phyloP scores from a whole-genome alignment of 1,140 invertebrate genomes.

The Papilio machaon region DNA sequence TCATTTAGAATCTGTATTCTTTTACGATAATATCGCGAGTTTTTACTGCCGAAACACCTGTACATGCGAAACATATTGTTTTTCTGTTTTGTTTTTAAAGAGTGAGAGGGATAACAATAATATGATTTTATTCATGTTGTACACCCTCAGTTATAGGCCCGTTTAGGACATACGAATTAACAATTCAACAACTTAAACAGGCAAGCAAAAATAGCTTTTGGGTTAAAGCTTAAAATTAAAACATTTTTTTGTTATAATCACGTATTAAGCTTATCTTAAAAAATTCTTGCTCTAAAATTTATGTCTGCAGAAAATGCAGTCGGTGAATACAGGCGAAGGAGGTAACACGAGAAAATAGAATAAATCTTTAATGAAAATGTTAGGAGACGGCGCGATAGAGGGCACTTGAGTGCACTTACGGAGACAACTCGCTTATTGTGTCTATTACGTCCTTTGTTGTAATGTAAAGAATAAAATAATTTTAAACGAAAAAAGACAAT shows the following conservation, averaged over 20 bases:
- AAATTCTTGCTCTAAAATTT: neutral
- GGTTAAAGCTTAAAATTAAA: neutral
- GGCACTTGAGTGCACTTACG: slow-evolving; percentile 13
- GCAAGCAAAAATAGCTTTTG: neutral
- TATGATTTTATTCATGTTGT: too few relatives aligned
- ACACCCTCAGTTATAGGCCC: too few relatives aligned
- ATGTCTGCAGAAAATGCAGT: neutral
- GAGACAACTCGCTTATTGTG: slow-evolving; percentile 15
- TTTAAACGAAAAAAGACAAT: neutral
- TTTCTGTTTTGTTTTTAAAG: too few relatives aligned
- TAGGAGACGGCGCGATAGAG: slow-evolving; percentile 14
- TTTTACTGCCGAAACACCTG: too few relatives aligned
- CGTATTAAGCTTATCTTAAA: neutral
- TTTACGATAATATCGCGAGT: too few relatives aligned
- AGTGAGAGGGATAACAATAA: too few relatives aligned
- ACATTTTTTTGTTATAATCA: neutral
- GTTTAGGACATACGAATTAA: too few relatives aligned
- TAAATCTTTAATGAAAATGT: slow-evolving; percentile 24
- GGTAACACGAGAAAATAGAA: slow-evolving; percentile 3
- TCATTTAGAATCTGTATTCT: too few relatives aligned
- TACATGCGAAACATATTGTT: too few relatives aligned
- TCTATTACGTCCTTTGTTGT: neutral
- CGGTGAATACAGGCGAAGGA: neutral
- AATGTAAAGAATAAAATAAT: slow-evolving; percentile 10
- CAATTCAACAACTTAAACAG: too few relatives aligned